A percentile compares a stretch with the other conserved stretches of the same genome.
Evolutionary conservation across 1,140 invertebrate species (phyloP).

Genomic region (Aethina tumida): DNA sequence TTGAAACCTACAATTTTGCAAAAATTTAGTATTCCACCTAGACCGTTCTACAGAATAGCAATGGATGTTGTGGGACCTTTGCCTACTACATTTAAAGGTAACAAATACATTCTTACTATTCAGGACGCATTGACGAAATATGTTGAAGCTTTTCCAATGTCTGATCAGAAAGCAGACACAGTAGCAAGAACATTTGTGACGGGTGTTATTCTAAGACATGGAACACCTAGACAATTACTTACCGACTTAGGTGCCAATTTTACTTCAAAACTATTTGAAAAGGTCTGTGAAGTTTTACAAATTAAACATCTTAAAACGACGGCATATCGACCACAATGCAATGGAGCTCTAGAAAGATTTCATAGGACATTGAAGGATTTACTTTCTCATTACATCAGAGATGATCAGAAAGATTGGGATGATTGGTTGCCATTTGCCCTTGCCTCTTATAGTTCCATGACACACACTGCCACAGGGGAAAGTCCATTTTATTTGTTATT

Average conservation of each 20-base stretch:
- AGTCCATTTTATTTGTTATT: conserved; percentile 19
- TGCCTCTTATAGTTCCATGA: conserved; percentile 15
- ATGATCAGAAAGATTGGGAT: conserved; percentile 29
- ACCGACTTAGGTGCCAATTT: conserved; percentile 30
- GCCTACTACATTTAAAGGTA: conserved; percentile 15
- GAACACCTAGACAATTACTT: conserved; percentile 24
- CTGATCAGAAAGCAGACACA: conserved; percentile 17
- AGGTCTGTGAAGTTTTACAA: conserved; percentile 21
- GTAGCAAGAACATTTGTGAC: conserved; percentile 20
- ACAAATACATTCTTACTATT: conserved; percentile 34
- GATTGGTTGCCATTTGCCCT: conserved; percentile 21
- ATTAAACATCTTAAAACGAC: conserved; percentile 27
- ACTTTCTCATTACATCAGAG: conserved; percentile 14
- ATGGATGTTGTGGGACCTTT: conserved; percentile 35
- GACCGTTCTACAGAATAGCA: conserved; percentile 24
- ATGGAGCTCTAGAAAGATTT: conserved; percentile 18
- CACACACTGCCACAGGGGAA: conserved; percentile 27
- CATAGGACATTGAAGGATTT: conserved; percentile 17
- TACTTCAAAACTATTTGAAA: conserved; percentile 22
- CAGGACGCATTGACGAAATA: conserved; percentile 25
- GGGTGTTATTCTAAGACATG: conserved; percentile 20
- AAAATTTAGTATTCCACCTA: neutral
- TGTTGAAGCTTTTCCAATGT: conserved; percentile 18
- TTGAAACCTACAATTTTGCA: conserved; percentile 11
- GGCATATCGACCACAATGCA: conserved; percentile 23